These are phyloP conservation scores for Ceraclea dissimilis DNA, from an alignment of 2,888 invertebrate genomes.

Conservation along the genomic window DNA sequence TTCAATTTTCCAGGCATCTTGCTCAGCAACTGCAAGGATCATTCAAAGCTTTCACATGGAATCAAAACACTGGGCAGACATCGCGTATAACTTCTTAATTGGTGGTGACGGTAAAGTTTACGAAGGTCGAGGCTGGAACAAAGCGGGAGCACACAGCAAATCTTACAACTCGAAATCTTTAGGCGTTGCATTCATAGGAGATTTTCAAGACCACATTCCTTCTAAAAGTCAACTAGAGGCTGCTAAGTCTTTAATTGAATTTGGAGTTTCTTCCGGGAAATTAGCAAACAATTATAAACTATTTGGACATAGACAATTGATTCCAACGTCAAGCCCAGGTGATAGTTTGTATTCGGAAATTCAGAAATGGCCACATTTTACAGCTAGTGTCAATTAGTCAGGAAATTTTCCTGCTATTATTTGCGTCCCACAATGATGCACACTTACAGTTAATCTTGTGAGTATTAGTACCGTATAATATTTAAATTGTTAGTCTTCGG, in stretches of 20 bases:
- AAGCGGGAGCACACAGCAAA: slow-evolving; percentile 61
- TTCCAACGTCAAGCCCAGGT: slow-evolving; percentile 62
- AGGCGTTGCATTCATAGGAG: slow-evolving; percentile 66
- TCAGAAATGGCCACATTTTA: slow-evolving; percentile 47
- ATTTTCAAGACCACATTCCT: slow-evolving; percentile 50
- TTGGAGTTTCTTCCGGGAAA: slow-evolving; percentile 55
- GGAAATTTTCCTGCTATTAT: no score
- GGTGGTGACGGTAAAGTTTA: slow-evolving; percentile 73
- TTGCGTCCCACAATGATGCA: no score
- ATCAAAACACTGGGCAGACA: slow-evolving; percentile 55
- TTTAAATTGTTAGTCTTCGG: no score
- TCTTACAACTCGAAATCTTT: slow-evolving; percentile 60
- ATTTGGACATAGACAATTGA: slow-evolving; percentile 59
- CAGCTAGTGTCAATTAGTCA: no score
- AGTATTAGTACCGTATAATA: no score
- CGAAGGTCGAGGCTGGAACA: slow-evolving; percentile 67
- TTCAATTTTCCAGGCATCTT: slow-evolving; percentile 50
- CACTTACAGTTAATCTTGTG: no score
- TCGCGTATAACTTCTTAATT: slow-evolving; percentile 69
- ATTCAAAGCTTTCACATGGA: slow-evolving; percentile 64
- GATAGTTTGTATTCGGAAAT: slow-evolving; percentile 55
- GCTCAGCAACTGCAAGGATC: slow-evolving; percentile 50
- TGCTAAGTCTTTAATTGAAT: slow-evolving; percentile 51
- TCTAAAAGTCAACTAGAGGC: slow-evolving; percentile 52
- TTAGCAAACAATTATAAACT: slow-evolving; percentile 58